phyloP scores from a whole-genome alignment of 53 echinoderm and acorn worm species.

The Luidia sarsii region DNA sequence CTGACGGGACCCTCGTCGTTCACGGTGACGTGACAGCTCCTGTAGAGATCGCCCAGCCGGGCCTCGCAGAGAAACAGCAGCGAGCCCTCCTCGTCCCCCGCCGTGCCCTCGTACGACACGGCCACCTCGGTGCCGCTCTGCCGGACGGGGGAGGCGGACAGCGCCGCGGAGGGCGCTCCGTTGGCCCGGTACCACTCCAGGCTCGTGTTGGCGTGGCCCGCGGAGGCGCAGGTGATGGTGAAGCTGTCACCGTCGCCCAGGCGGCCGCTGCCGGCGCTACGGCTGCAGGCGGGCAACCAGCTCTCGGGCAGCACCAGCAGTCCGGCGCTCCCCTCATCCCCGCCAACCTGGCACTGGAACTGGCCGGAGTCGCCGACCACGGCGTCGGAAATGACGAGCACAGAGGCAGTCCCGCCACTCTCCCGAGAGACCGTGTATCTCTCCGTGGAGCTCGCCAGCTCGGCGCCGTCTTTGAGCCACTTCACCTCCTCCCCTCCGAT shows the following conservation, averaged over 20 bases:
- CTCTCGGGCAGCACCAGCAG: background rate
- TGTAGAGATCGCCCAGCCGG: background rate
- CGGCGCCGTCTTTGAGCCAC: background rate
- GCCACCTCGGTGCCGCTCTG: background rate
- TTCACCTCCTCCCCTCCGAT: background rate
- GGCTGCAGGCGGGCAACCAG: background rate
- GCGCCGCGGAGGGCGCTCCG: background rate
- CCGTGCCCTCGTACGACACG: background rate
- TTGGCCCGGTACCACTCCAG: background rate
- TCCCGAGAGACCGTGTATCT: background rate
- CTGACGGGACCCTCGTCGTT: background rate
- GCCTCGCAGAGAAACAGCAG: conserved; percentile 11
- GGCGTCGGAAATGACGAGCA: background rate
- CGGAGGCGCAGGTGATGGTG: conserved; percentile 2
- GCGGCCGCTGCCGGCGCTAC: background rate
- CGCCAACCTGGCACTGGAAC: conserved; percentile 60
- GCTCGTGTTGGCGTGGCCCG: conserved; percentile 20
- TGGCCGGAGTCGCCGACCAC: background rate
- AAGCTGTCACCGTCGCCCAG: background rate
- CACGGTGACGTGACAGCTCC: background rate
- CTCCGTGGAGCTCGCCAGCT: background rate
- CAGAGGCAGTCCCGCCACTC: background rate
- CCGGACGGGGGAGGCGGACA: background rate
- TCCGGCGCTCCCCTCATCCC: background rate
- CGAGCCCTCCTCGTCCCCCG: background rate